phyloP scores from a whole-genome alignment of 92 coral and sea anemone genomes.

The Siderastrea radians region DNA sequence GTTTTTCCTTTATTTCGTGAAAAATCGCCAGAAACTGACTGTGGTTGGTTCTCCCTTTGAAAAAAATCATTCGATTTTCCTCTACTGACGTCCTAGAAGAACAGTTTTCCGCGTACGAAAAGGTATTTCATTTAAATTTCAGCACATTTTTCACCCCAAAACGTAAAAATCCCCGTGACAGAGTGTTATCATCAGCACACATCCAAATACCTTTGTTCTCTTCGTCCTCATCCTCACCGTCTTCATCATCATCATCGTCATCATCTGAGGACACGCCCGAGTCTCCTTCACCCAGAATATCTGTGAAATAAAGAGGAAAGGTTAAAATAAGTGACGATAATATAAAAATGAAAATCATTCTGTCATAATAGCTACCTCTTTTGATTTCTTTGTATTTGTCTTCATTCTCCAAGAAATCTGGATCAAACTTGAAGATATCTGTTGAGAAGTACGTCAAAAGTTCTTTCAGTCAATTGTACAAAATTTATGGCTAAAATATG shows the following conservation, averaged over 20 bases:
- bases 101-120: too few species aligned
- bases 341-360: not conserved
- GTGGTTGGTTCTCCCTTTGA: too few species aligned
- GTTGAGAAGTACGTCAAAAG: conserved; percentile 24
- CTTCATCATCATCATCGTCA: conserved; percentile 83
- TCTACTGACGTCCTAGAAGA: too few species aligned
- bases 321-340: not conserved
- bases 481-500: too few species aligned
- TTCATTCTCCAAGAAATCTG: conserved; percentile 93
- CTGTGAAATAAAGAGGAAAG: conserved; percentile 27
- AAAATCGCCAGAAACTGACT: too few species aligned
- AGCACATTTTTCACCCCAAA: too few species aligned
- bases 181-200: not conserved
- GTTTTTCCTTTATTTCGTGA: too few species aligned
- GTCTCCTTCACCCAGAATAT: conserved; percentile 92
- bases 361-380: conserved; percentile 67
- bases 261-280: conserved; percentile 82
- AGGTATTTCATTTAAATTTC: too few species aligned
- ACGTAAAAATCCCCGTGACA: too few species aligned
- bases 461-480: too few species aligned
- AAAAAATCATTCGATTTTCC: too few species aligned
- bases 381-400: conserved; percentile 96
- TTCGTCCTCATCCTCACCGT: conserved; percentile 82
- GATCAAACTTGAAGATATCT: conserved; percentile 97
- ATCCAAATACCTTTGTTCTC: conserved; percentile 42